Evolutionary conservation across 1,140 invertebrate genomes (phyloP), one percentile per base, ranked within the genome.

Genomic region (Leptinotarsa undecemlineata): DNA sequence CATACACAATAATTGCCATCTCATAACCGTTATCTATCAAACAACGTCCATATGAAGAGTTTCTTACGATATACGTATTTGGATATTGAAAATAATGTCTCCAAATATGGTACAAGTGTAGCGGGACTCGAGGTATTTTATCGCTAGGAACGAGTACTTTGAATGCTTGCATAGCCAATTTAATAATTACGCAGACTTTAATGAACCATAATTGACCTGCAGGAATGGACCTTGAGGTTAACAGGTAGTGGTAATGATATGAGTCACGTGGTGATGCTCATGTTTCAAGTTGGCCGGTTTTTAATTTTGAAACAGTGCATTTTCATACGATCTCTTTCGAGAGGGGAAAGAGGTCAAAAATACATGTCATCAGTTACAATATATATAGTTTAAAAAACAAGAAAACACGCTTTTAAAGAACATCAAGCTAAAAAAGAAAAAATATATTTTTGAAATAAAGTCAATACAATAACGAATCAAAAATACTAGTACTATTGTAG

Each of bases 171-270:
- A 67, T 33, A n/a, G 64, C 21, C 64, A 26, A 57, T 67, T 42
- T 42, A 23, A 23, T 23, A 11, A 64, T 21, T 64, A 64, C 20
- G 42, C 21, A n/a, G 21, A 57, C 17, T 67, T 26, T 26, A 67
- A 67, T 67, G 15, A 67, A 67, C 23, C 26, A 23, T 67, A 67
- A 67, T 67, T 67, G 64, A 23, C 64, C 63, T 20, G 26, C 63
- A 23, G 63, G 20, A 17, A 17, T 33, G 26, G 20, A 64, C 63
- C 64, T 67, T 67, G 64, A 42, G 64, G 19, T 67, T 67, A 67
- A 67, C 64, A 67, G 64, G 64, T 67, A 67, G 23, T 67, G 8
- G 64, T 42, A 57, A 57, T 57, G 51, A 57, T 57, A n/a, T 57
- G 51, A 57, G 15, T 57, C 17, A 57, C n/a, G 17, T 57, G 5